Base-by-base conservation (phyloP, 2,888 invertebrate species). In the Drosophila infuscata region DNA sequence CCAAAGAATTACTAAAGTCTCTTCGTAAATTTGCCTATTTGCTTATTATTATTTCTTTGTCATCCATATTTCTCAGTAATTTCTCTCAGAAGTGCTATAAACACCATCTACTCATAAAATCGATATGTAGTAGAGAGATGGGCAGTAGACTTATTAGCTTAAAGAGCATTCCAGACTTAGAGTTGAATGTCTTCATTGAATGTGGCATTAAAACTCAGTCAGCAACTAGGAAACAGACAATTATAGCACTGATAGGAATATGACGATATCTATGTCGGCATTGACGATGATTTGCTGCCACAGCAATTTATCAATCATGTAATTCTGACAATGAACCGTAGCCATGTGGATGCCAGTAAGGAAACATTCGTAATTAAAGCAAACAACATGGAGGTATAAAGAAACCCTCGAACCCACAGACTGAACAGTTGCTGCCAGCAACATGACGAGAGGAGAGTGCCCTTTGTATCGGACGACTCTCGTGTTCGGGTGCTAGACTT, bases 281-380 rank as follows among this genome's bases (percentile, higher is more conserved):
- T 68, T 66, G 71, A 74, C 70, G 61, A 82, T 80, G 79, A 81
- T 82, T 74, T 82, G 75, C 76, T 65, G 74, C 58, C 64, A 73
- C 77, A 82, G 79, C 84, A 76, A 84, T 85, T 82, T 82, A 87
- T 84, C 85, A 84, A 81, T 70, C 74, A 74, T 74, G 74, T 81
- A 81, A 81, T 84, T 84, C 71, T 79, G 71, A 70, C 57, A 71
- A 74, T 72, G 72, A 64, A 67, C 54, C 61, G 46, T 64, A 61
- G 51, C 58, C 48, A 53, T 32, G 60, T 32, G 67, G 49, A 51
- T 78, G 61, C 59, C 64, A 64, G 68, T 52, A 38, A 59, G 67
- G 61, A 70, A 72, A 61, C 69, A 82, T 67, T 77, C 80, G 85
- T 83, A 86, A 85, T 88, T 84, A 85, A 85, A 82, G 82, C 82